These are phyloP conservation scores for Oreochromis niloticus DNA, from an alignment of 2,113 vertebrate genomes.

Conservation along the genomic window DNA sequence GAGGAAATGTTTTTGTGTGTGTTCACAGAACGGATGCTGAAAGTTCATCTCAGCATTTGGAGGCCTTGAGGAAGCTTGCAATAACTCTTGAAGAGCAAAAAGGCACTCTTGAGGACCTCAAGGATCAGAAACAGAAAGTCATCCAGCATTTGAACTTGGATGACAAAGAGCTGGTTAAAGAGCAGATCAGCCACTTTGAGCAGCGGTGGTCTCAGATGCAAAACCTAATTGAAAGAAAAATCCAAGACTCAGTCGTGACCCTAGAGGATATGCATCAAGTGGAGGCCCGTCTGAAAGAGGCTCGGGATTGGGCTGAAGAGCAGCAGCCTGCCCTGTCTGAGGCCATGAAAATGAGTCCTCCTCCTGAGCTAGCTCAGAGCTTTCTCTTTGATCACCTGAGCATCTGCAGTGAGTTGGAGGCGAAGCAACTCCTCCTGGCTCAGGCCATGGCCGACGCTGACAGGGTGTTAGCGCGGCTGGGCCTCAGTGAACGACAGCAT, in stretches of 20 bases:
- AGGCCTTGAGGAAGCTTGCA: slow-evolving; percentile 82
- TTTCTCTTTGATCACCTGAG: slow-evolving; percentile 89
- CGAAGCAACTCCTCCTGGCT: slow-evolving; percentile 83
- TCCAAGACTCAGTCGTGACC: slow-evolving; percentile 82
- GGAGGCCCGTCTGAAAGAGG: slow-evolving; percentile 81
- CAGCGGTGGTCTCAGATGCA: slow-evolving; percentile 91
- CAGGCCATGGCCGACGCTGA: slow-evolving; percentile 81
- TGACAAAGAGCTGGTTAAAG: slow-evolving; percentile 90
- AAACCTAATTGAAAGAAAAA: slow-evolving; percentile 84
- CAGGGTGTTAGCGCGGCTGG: slow-evolving; percentile 81
- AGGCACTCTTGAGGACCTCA: slow-evolving; percentile 83
- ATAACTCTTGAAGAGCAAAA: slow-evolving; percentile 78
- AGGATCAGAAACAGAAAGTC: slow-evolving; percentile 87
- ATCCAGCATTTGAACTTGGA: slow-evolving; percentile 85
- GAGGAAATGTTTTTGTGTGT: background rate
- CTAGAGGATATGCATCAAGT: slow-evolving; percentile 84
- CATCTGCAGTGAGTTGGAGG: slow-evolving; percentile 89
- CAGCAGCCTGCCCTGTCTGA: slow-evolving; percentile 82
- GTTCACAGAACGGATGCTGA: slow-evolving; percentile 84
- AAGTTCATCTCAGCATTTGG: slow-evolving; percentile 85
- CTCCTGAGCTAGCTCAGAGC: slow-evolving; percentile 86
- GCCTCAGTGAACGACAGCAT: slow-evolving; percentile 86
- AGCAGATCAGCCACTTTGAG: slow-evolving; percentile 89
- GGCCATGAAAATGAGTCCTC: slow-evolving; percentile 88
- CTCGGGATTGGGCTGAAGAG: slow-evolving; percentile 89